Conservation (phyloP, 2,797 vertebrate species). For the Podarcis lilfordi region DNA sequence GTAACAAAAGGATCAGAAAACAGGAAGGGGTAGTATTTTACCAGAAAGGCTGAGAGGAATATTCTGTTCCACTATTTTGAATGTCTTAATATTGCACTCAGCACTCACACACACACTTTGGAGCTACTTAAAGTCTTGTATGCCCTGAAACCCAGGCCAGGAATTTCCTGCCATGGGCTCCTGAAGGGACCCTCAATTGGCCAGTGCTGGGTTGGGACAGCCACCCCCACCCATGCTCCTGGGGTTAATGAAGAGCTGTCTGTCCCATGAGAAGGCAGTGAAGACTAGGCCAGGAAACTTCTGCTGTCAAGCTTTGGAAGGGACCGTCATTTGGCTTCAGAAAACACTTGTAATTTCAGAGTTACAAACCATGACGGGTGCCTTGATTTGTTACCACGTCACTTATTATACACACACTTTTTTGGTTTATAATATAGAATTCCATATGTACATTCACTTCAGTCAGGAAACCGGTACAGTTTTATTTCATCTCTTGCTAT, state of each 20-base stretch:
- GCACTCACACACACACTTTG: background rate
- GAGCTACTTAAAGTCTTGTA: background rate
- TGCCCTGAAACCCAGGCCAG: background rate
- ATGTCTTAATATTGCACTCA: background rate
- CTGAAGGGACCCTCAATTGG: background rate
- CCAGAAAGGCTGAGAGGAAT: background rate
- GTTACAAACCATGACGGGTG: background rate
- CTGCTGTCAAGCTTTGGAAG: background rate
- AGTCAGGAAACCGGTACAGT: background rate
- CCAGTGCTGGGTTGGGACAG: background rate
- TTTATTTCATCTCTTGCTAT: background rate
- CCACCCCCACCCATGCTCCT: background rate
- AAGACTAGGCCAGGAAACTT: background rate
- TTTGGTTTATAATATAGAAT: background rate
- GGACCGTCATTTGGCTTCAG: background rate
- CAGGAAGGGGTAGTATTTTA: background rate
- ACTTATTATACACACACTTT: too few species aligned
- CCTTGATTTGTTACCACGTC: background rate
- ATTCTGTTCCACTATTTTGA: background rate
- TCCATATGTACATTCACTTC: background rate
- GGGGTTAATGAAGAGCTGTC: background rate
- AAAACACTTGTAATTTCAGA: background rate
- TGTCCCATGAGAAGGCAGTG: background rate
- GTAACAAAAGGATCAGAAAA: background rate
- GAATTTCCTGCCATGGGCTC: background rate